Base-by-base conservation (phyloP, 2,113 vertebrate species). In the Nesoenas mayeri region DNA sequence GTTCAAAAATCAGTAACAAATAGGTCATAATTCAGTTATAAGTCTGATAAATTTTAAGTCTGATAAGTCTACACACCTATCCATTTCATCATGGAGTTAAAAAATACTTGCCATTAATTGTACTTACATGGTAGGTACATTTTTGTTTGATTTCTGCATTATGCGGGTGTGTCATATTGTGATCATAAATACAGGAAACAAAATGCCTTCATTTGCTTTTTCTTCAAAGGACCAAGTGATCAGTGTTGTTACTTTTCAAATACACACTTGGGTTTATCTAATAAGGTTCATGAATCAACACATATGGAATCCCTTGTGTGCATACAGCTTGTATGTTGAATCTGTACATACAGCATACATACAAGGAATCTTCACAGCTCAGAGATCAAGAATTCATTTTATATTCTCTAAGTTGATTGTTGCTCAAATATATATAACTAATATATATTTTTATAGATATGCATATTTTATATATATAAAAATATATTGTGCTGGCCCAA, bases 401-500 rank as follows among this genome's bases (percentile, higher is more conserved):
- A n/a, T 66, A 20, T 85, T 60, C 57, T 50, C 53, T 1, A 0
- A 36, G 50, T 18, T 5, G 3, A 36, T 20, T 19, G 19, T 42
- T 94, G 36, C 0, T 1, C 40, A 86, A 44, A 88, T 85, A 50
- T n/a, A 15, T 29, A 51, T 47, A 47, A 47, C 17, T 47, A 47
- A 47, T 19, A 47, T 47, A 47, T 47, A 47, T 47, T 47, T 47
- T 19, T 47, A 47, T 47, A 47, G 44, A 47, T 47, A 47, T 47
- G 44, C 17, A 44, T 44, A 44, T 44, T 44, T 44, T 47, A 47
- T 19, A 47, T 47, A 47, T 18, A 44, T 16, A 79, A 85, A 56
- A 11, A 1, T 0, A 1, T 0, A 0, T n/a, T 1, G 0, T 42
- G 31, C 20, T 82, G 72, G 21, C n/a, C 70, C 70, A 0, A 65